Conservation (phyloP, 2,888 invertebrate genomes). For the Chymomyza procnemis region DNA sequence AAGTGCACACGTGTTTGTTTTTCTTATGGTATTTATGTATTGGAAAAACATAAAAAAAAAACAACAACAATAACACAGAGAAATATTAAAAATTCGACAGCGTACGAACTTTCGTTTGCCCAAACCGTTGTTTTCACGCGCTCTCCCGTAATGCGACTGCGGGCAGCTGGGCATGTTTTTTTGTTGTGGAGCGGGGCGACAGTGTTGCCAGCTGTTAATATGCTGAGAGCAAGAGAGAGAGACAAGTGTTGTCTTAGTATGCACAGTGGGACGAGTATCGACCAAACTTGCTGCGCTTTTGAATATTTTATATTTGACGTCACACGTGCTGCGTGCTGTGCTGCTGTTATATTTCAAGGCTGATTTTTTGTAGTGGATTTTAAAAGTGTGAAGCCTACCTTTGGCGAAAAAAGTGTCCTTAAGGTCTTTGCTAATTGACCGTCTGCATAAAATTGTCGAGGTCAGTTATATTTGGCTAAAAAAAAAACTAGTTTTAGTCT, state of each 20-base stretch:
- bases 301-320: too few relatives aligned
- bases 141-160: background rate
- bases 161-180: background rate
- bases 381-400: too few relatives aligned
- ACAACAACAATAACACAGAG: background rate
- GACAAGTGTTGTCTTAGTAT: background rate
- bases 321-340: too few relatives aligned
- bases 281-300: background rate
- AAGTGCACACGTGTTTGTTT: background rate
- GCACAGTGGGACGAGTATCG: background rate
- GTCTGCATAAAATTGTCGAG: too few relatives aligned
- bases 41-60: background rate
- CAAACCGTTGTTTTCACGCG: background rate
- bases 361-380: too few relatives aligned
- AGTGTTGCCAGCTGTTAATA: background rate
- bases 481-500: too few relatives aligned
- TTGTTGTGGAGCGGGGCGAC: background rate
- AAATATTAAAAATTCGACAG: background rate
- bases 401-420: too few relatives aligned
- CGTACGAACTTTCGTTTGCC: background rate
- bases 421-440: too few relatives aligned
- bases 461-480: too few relatives aligned
- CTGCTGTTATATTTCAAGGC: too few relatives aligned
- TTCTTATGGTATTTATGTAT: slow-evolving; percentile 16
- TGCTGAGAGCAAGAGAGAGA: background rate